phyloP scores from a whole-genome alignment of 2,888 invertebrate species.

The Macaria notata region DNA sequence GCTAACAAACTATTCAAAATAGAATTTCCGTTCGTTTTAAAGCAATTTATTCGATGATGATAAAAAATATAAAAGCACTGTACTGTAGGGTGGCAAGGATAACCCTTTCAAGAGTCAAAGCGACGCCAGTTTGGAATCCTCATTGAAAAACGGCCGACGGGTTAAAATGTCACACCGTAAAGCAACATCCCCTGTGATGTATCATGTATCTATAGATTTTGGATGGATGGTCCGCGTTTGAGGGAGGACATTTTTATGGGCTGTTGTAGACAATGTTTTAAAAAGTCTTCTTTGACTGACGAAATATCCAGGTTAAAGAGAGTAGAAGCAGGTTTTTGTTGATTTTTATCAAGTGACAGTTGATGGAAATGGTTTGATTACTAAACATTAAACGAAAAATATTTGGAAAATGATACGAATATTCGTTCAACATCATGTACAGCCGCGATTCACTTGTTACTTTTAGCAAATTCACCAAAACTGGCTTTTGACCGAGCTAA shows the following conservation, averaged over 20 bases:
- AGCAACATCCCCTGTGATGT: conserved; percentile 44
- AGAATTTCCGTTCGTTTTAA: conserved; percentile 43
- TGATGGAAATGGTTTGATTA: no score
- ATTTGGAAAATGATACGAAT: no score
- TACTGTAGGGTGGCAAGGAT: conserved; percentile 46
- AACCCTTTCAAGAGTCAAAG: conserved; percentile 70
- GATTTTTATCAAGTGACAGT: no score
- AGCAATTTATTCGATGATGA: conserved; percentile 65
- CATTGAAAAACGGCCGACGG: conserved; percentile 68
- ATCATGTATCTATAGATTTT: conserved; percentile 38
- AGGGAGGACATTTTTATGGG: conserved; percentile 29
- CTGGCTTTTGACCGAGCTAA: conserved; percentile 23
- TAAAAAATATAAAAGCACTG: conserved; percentile 67
- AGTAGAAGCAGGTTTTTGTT: not conserved
- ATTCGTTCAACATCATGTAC: no score
- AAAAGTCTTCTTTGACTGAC: conserved; percentile 11
- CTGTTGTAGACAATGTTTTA: conserved; percentile 20
- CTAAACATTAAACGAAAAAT: no score
- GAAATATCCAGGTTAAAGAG: not conserved
- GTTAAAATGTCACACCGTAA: conserved; percentile 60
- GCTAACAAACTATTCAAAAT: conserved; percentile 25
- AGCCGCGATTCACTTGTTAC: no score
- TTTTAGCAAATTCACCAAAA: conserved; percentile 2
- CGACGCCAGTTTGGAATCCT: conserved; percentile 53
- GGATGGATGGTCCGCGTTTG: conserved; percentile 31